These are phyloP conservation scores for Emberiza fucata DNA, from an alignment of 2,113 vertebrate species.

Conservation along the genomic window DNA sequence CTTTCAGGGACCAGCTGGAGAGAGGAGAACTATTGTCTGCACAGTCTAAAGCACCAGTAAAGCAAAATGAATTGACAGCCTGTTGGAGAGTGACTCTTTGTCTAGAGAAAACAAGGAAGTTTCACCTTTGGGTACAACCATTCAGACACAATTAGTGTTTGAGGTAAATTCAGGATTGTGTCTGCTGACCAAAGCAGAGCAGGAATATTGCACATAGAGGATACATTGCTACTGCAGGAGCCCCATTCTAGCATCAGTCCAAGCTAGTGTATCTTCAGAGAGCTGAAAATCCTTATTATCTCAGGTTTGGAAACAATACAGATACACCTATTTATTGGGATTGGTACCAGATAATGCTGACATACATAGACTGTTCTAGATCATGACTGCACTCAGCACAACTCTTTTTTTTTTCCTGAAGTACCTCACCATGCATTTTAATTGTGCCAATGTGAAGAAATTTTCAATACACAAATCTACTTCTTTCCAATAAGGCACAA, in stretches of 20 bases:
- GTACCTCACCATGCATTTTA: not conserved
- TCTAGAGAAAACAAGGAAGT: not conserved
- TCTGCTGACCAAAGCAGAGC: not conserved
- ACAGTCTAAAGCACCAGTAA: not conserved
- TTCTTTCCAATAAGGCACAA: not conserved
- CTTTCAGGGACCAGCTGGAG: conserved; percentile 21
- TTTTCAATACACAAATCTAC: not conserved
- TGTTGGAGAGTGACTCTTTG: not conserved
- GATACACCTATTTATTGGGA: not conserved
- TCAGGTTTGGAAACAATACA: not conserved
- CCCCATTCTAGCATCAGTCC: not conserved
- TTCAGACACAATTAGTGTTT: not conserved
- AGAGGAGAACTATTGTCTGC: not conserved
- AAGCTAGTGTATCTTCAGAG: not conserved
- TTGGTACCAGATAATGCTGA: not conserved
- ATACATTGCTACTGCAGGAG: not conserved
- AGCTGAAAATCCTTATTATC: not conserved
- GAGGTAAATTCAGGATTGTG: not conserved
- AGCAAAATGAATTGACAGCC: conserved; percentile 1
- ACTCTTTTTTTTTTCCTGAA: not conserved
- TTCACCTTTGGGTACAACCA: not conserved
- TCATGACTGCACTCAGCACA: not conserved
- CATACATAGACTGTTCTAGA: not conserved
- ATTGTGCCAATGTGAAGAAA: not conserved
- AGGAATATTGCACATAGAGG: not conserved